Evolutionary conservation across 2,797 vertebrate species (phyloP).

Genomic region (Chaetodon trifasciatus): DNA sequence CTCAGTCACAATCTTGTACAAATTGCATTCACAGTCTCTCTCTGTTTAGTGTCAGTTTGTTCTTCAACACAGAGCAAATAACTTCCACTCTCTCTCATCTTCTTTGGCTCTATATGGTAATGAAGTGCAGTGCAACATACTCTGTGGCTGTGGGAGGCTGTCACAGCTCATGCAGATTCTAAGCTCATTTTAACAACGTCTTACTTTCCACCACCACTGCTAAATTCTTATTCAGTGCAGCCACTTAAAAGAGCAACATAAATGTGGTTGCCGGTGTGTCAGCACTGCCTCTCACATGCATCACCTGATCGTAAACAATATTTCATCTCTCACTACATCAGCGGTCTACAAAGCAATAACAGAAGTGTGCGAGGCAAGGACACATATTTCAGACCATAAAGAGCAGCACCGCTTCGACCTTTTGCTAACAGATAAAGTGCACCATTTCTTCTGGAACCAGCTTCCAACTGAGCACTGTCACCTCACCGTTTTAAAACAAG

Average conservation of each 20-base stretch:
- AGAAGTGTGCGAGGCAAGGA: neutral
- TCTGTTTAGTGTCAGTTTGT: constrained; percentile 32
- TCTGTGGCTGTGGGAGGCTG: constrained; percentile 34
- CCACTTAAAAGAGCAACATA: constrained; percentile 19
- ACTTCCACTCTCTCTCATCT: constrained; percentile 18
- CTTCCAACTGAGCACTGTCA: constrained; percentile 14
- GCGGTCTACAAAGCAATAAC: constrained; percentile 4
- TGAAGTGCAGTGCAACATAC: constrained; percentile 35
- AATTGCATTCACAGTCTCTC: constrained; percentile 6
- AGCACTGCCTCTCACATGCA: constrained; percentile 6
- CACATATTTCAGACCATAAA: constrained; percentile 14
- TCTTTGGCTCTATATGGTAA: constrained; percentile 43
- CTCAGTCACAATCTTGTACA: constrained; percentile 15
- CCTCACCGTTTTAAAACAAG: constrained; percentile 20
- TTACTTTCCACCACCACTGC: constrained; percentile 7
- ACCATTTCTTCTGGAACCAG: constrained; percentile 29
- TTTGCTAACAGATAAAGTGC: constrained; percentile 27
- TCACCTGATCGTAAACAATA: constrained; percentile 32
- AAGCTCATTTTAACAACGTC: constrained; percentile 45
- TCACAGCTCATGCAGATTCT: constrained; percentile 19
- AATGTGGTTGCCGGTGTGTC: constrained; percentile 15
- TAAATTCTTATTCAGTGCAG: constrained; percentile 31
- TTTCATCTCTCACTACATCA: constrained; percentile 8
- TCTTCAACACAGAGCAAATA: constrained; percentile 31
- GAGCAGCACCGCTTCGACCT: constrained; percentile 22